phyloP scores from a whole-genome alignment of 1,140 invertebrate species.

The Drosophila teissieri region DNA sequence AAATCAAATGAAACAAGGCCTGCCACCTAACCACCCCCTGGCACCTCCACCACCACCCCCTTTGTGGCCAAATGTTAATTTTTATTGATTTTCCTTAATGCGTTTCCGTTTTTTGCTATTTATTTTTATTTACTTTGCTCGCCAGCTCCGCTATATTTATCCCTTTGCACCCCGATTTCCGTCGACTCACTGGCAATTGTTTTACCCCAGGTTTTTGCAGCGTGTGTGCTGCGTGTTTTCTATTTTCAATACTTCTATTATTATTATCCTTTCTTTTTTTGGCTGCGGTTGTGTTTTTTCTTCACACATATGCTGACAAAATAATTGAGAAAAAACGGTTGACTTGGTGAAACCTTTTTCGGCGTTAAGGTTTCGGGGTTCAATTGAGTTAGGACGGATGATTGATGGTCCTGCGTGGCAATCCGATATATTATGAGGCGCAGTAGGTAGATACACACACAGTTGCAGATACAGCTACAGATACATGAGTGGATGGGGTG shows the following conservation, averaged over 20 bases:
- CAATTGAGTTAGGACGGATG: constrained; percentile 35
- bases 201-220: constrained; percentile 44
- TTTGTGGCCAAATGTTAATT: constrained; percentile 66
- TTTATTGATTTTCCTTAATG: constrained; percentile 82
- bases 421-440: constrained; percentile 7
- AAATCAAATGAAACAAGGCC: constrained; percentile 4
- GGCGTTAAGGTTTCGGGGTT: constrained; percentile 17
- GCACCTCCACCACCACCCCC: background rate
- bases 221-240: constrained; percentile 15
- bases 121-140: constrained; percentile 73
- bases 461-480: background rate
- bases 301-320: constrained; percentile 81
- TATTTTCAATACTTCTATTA: constrained; percentile 63
- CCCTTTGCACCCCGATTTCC: constrained; percentile 52
- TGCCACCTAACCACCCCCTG: constrained; percentile 19
- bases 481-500: background rate
- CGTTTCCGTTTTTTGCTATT: constrained; percentile 72
- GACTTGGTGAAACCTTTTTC: constrained; percentile 36
- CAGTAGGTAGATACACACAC: constrained; percentile 7
- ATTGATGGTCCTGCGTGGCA: constrained; percentile 29
- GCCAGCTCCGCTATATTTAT: constrained; percentile 37
- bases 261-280: constrained; percentile 68
- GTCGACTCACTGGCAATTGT: constrained; percentile 75
- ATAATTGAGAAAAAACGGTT: constrained; percentile 70
- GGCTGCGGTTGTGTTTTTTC: constrained; percentile 63